Evolutionary conservation across 1,140 invertebrate species (phyloP).

Genomic region (Ladona fulva): DNA sequence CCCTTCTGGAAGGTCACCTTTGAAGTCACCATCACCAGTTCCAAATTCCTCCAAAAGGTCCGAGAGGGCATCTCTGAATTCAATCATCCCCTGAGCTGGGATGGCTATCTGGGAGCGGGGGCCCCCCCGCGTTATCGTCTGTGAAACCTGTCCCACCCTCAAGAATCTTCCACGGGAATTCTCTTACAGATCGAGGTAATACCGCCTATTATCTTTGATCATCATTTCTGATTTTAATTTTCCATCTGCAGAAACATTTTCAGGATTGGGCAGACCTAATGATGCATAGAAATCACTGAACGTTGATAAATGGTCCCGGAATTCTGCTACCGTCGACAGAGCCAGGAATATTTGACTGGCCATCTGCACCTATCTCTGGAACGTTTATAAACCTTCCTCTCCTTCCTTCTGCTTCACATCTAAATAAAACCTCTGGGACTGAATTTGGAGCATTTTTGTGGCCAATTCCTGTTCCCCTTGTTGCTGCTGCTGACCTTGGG

Average conservation of each 20-base stretch:
- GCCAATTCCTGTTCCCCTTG: slow-evolving; percentile 89
- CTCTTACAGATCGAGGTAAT: slow-evolving; percentile 97
- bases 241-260: slow-evolving; percentile 95
- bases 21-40: slow-evolving; percentile 86
- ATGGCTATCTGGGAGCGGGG: slow-evolving; percentile 93
- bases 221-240: slow-evolving; percentile 98
- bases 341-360: slow-evolving; percentile 86
- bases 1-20: slow-evolving; percentile 83
- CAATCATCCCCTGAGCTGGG: slow-evolving; percentile 96
- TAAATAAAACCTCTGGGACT: slow-evolving; percentile 96
- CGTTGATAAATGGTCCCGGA: slow-evolving; percentile 89
- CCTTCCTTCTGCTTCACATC: slow-evolving; percentile 98
- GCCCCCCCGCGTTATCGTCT: slow-evolving; percentile 87
- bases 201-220: slow-evolving; percentile 94
- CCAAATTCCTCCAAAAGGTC: slow-evolving; percentile 95
- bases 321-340: slow-evolving; percentile 93
- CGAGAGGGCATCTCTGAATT: slow-evolving; percentile 92
- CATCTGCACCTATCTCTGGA: slow-evolving; percentile 89
- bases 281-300: slow-evolving; percentile 97
- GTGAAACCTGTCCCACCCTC: slow-evolving; percentile 72
- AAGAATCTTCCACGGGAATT: slow-evolving; percentile 93
- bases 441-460: slow-evolving; percentile 96
- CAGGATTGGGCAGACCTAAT: slow-evolving; percentile 89
- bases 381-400: slow-evolving; percentile 97
- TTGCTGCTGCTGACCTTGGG: slow-evolving; percentile 36